Base-by-base conservation (phyloP, 1,140 invertebrate genomes). In the Eriosoma lanigerum region DNA sequence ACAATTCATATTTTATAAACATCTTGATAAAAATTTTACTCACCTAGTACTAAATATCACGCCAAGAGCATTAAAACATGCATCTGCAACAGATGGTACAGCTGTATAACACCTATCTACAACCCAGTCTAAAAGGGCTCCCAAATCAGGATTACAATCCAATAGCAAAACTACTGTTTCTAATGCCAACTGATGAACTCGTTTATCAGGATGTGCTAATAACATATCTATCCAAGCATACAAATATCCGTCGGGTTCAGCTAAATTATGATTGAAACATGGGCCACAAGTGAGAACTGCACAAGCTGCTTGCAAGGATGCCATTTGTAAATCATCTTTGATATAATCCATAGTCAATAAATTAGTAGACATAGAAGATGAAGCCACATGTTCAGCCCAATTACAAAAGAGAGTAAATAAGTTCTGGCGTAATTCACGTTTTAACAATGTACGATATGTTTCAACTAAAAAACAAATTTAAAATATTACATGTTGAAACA, bases 61-160 rank as follows among this genome's bases (percentile, higher is more conserved):
- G 29, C 96, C 95, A 19, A 99, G 88, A 13, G 97, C 95, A 84
- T 95, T 90, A 85, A 99, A 99, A 85, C 97, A 98, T 1, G 94
- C 94, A 86, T 98, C 96, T 10, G 96, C 96, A 26, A 98, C 95
- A 82, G 93, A 90, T 12, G 93, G 90, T 8, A 90, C 86, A 5
- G 95, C 96, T 0, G 96, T 99, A 85, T 97, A 99, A 86, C 98
- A 99, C 70, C 96, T 91, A 87, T 98, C 95, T 26, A 99, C 96
- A 0, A 97, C 93, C 97, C 97, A 99, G 86, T 99, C 98, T 9
- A 99, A 87, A 19, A 99, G 87, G 4, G 93, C 90, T 0, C 96
- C 94, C 78, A 94, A 93, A 85, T 99, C 97, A 1, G 96, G 93
- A 88, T 99, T 99, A 83, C 95, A 96, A 87, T 99, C 97, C 64